Base-by-base conservation (phyloP, 2,113 vertebrate species). In the Pachycephala philippinensis region DNA sequence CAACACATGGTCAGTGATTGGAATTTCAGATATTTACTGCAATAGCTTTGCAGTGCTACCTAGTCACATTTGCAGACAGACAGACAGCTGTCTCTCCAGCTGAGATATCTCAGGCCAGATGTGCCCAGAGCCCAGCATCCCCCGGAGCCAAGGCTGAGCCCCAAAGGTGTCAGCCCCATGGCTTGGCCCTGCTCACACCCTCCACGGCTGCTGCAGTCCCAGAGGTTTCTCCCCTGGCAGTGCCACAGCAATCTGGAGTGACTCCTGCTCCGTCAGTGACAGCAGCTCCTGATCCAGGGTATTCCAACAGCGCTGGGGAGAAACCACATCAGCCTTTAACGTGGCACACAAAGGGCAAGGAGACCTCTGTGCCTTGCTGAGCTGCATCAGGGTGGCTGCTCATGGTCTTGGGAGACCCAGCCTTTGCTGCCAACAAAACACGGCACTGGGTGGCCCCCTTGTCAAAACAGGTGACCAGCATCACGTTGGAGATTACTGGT, bases 211-310 rank as follows among this genome's bases (percentile, higher is more conserved):
- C 68, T 42, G 49, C 64, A 56, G 69, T 35, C 28, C 44, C 20
- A 10, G 16, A 13, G 52, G 17, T 39, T 87, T n/a, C 28, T 65
- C 15, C 31, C 54, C 39, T 10, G 9, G 7, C 52, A 2, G 6
- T 17, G 28, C 11, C 1, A 3, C 5, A 33, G 24, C 20, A 23
- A 6, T 2, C 28, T 40, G 60, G 13, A 69, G 40, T 28, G 22
- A 35, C 18, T 47, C 30, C 27, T 13, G 0, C 0, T 0, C 52
- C 6, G 9, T 1, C 1, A 33, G 42, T 0, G 61, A n/a, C 13
- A 57, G 71, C 76, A 47, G 40, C 31, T 57, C 45, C 47, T 78
- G 54, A 21, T 47, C 37, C 10, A 42, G 72, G 33, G 8, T 10
- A 75, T 16, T 39, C 10, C 42, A 56, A 10, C 33, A 53, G 28